Base-by-base conservation (phyloP, 64 coral and sea anemone genomes). In the Anthopleura sola region DNA sequence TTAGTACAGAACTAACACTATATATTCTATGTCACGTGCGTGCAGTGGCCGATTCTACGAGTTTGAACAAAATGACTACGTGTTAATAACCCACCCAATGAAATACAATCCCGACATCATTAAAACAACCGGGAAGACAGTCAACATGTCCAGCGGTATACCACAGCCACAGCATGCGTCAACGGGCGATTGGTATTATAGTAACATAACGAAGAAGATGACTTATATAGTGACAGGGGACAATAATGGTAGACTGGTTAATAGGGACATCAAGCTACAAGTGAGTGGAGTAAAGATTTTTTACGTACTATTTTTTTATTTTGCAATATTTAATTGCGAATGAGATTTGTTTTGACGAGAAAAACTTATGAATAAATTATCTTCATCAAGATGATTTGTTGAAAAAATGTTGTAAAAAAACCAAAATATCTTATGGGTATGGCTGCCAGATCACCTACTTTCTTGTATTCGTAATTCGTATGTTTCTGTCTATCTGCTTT, bases 181-280 rank as follows among this genome's bases (percentile, higher is more conserved):
- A 60, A 86, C 64, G 78, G 88, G 93, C 8, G 88, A 94, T 49
- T 94, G 93, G 93, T 90, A 20, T 75, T 94, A 87, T 75, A 87
- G 82, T 40, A 91, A 94, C 29, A 14, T 21, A 79, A 80, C 85
- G 51, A 94, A 91, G 23, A 38, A 53, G 24, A 47, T 94, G 32
- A 94, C 93, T 23, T 94, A 91, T 69, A 86, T 94, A 34, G 93
- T 94, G 48, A 91, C 85, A 18, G 93, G 93, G 18, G 69, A 75
- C 2, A 49, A 66, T 40, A 51, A 31, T 40, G 12, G 9, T 7
- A 37, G 62, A 78, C 34, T 57, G 47, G 76, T 26, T 0, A 36
- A 94, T 32, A 55, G 36, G 39, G 39, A 75, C 37, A 13, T 94
- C 3, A 13, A 84, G 1, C 49, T 83, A 75, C 23, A 78, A 15